Evolutionary conservation across 2,113 vertebrate species (phyloP).

Genomic region (Podocnemis expansa): DNA sequence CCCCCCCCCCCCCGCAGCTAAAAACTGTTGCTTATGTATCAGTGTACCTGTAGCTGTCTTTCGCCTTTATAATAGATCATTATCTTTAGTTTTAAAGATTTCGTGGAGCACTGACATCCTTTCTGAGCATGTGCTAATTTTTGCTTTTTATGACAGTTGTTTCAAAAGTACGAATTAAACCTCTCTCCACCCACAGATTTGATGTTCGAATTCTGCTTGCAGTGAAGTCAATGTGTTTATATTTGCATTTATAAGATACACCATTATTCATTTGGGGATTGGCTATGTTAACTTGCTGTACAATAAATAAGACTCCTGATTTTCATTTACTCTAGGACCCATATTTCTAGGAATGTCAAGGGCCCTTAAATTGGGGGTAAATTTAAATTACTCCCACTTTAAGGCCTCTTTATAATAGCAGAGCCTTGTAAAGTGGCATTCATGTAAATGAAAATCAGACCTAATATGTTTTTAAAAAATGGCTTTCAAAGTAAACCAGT

Average conservation of each 20-base stretch:
- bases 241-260: neutral
- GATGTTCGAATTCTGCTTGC: neutral
- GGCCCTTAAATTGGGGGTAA: too few species aligned
- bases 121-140: neutral
- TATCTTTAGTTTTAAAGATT: fast-evolving
- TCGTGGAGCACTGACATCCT: neutral
- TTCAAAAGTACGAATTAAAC: neutral
- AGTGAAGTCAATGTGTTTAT: neutral
- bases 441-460: too few species aligned
- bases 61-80: fast-evolving
- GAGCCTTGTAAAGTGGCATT: neutral
- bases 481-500: neutral
- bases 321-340: neutral
- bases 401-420: neutral
- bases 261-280: neutral
- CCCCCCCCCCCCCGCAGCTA: fast-evolving
- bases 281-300: neutral
- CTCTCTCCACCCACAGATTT: too few species aligned
- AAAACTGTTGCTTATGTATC: neutral
- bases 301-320: neutral
- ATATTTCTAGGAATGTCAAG: neutral
- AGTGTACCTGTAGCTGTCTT: too few species aligned
- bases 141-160: neutral
- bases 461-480: fast-evolving
- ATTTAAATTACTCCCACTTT: neutral